A percentile compares a stretch with the other conserved stretches of the same genome.
These are phyloP conservation scores for Erythrolamprus reginae DNA, from an alignment of 2,113 vertebrate genomes.

Conservation along the genomic window DNA sequence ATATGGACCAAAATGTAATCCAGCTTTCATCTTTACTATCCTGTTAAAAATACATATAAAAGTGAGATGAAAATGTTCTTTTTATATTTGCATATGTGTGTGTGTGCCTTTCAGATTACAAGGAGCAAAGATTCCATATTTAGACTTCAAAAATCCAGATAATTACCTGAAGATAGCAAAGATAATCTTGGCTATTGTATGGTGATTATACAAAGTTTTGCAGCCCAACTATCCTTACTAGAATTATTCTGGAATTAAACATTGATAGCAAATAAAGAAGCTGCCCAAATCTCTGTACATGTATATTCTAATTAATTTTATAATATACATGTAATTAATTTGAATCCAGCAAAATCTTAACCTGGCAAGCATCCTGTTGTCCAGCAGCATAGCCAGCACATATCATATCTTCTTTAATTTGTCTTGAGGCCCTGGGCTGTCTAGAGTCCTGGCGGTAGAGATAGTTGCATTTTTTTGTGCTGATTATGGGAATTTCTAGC, in stretches of 20 bases:
- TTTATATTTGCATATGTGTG: neutral
- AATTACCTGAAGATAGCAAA: neutral
- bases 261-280: neutral
- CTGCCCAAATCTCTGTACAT: neutral
- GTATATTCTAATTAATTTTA: neutral
- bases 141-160: neutral
- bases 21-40: neutral
- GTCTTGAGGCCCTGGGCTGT: neutral
- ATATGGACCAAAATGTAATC: neutral
- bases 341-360: conserved; percentile 27
- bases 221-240: neutral
- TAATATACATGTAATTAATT: too few relatives aligned
- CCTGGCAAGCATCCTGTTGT: conserved; percentile 61
- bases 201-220: neutral
- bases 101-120: neutral
- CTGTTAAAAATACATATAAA: neutral
- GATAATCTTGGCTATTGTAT: neutral
- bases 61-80: neutral
- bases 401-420: conserved; percentile 55
- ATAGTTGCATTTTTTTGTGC: conserved; percentile 7
- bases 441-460: conserved; percentile 3
- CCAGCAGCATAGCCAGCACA: conserved; percentile 60
- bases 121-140: neutral
- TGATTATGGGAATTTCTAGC: conserved; percentile 18
- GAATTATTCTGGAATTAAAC: neutral